Base-by-base conservation (phyloP, 2,797 vertebrate genomes). In the Muscicapa striata region DNA sequence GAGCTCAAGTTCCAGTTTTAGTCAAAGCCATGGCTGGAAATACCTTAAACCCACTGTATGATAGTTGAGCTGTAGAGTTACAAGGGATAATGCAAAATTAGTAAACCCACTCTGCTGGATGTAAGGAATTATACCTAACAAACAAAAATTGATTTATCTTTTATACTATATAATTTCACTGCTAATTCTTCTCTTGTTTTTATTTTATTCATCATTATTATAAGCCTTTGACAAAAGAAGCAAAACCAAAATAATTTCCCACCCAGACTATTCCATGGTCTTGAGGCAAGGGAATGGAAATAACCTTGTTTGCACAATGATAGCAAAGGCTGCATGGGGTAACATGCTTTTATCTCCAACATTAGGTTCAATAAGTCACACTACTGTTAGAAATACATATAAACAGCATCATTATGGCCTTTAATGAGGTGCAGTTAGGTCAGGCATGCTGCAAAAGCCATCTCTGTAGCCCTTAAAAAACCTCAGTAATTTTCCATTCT, bases 401-500 rank as follows among this genome's bases (percentile, higher is more conserved):
- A 48, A 75, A 34, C 6, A 73, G 11, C 16, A 36, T 41, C 66
- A 27, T 62, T 51, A 38, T 20, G 24, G 23, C 76, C 45, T 54
- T 36, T 41, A 82, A 87, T 21, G 15, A 46, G 59, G 6, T 19
- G 8, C 36, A 73, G 23, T 49, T 54, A 83, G 15, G n/a, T 52
- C 84, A 72, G 21, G 32, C 63, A 45, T 41, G 63, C 45, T 43
- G 55, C 46, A 26, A 93, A 87, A 54, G n/a, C 12, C 27, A 24
- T 27, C 19, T 49, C 43, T 68, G 48, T 55, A 68, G 49, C 18
- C 10, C 51, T n/a, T 91, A 46, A 72, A 90, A 94, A 79, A 20
- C 21, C 82, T 64, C 70, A 88, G 51, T 72, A 87, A 75, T 90
- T 94, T 95, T 87, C 87, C n/a, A 51, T 64, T 80, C 26, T 91